Percentiles rank a stretch among this genome's conserved stretches.
Evolutionary conservation across 2,113 vertebrate genomes (phyloP).

Genomic region (Semnopithecus entellus): DNA sequence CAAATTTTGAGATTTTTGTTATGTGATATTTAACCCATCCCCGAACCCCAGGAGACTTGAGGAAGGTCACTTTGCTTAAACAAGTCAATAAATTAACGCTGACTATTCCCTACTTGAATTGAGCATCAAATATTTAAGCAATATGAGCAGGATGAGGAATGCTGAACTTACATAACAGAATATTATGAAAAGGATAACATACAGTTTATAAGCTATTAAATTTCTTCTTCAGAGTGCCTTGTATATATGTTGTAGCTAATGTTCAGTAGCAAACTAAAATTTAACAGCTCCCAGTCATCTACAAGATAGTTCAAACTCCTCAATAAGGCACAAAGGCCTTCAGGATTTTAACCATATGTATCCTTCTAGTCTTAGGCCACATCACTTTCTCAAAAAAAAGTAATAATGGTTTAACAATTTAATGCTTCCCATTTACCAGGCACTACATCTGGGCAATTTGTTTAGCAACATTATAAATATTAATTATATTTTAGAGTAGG

Average conservation of each 20-base stretch:
- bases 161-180: not conserved
- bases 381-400: not conserved
- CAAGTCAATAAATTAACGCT: not conserved
- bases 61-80: slow-evolving; percentile 3
- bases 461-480: not conserved
- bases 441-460: not conserved
- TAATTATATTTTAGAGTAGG: slow-evolving; percentile 14
- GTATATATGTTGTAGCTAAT: not conserved
- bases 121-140: slow-evolving; percentile 27
- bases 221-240: not conserved
- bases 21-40: slow-evolving; percentile 28
- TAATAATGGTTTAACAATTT: slow-evolving; percentile 16
- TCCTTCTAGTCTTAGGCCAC: not conserved
- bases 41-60: not conserved
- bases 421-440: not conserved
- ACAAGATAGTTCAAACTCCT: not conserved
- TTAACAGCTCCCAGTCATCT: not conserved
- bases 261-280: slow-evolving; percentile 47
- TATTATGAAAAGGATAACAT: not conserved
- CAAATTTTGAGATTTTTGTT: not conserved
- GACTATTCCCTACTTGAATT: not conserved
- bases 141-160: not conserved
- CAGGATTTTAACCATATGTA: not conserved
- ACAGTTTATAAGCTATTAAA: slow-evolving; percentile 1
- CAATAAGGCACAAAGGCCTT: not conserved